phyloP scores from a whole-genome alignment of 2,888 invertebrate genomes.

The Hyposoter didymator region DNA sequence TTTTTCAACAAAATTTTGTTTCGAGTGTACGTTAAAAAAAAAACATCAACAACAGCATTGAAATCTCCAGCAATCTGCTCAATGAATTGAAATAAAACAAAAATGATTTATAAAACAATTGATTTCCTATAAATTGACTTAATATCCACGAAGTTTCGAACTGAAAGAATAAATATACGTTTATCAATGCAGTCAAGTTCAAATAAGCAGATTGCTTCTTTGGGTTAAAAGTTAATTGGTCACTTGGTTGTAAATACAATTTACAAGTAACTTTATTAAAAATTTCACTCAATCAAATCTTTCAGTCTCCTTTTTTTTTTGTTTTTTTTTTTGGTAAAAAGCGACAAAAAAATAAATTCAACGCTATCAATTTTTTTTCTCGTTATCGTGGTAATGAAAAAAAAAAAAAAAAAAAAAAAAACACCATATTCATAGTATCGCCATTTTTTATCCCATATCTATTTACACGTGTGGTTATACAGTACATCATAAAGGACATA shows the following conservation, averaged over 20 bases:
- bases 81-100: neutral
- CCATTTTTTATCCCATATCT: constrained; percentile 15
- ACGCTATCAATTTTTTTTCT: neutral
- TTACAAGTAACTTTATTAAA: constrained; percentile 14
- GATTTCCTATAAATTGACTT: neutral
- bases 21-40: neutral
- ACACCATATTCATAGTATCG: constrained; percentile 10
- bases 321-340: neutral
- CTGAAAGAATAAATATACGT: neutral
- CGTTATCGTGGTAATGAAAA: constrained; percentile 27
- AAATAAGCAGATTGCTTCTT: constrained; percentile 1
- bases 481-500: neutral
- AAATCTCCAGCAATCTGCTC: neutral
- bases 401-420: constrained; percentile 22
- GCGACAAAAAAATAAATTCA: neutral
- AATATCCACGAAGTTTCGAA: neutral
- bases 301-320: neutral
- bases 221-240: constrained; percentile 18
- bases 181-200: neutral
- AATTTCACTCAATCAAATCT: constrained; percentile 1
- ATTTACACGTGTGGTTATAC: constrained; percentile 15
- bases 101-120: neutral
- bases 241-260: neutral
- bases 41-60: neutral
- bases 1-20: too few species aligned